Evolutionary conservation across 2,113 vertebrate species (phyloP).

Genomic region (Hippocampus barbouri): DNA sequence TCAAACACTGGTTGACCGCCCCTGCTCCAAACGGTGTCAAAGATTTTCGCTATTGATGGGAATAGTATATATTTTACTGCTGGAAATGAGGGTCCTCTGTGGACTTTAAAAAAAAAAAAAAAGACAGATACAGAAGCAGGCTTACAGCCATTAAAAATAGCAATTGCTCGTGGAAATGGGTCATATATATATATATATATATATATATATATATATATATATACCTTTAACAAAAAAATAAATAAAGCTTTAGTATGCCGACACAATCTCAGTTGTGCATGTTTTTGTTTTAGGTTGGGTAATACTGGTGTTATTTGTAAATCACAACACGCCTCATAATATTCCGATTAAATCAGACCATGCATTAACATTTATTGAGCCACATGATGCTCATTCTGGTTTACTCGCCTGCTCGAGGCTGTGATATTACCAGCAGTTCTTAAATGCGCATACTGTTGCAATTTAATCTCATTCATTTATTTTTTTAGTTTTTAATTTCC

Average conservation of each 20-base stretch:
- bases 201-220: too few species aligned
- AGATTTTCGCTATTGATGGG: too few species aligned
- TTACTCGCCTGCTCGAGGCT: slow-evolving; percentile 7
- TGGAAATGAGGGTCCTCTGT: too few species aligned
- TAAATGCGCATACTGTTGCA: slow-evolving; percentile 8
- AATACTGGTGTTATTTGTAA: neutral
- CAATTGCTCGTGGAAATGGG: too few species aligned
- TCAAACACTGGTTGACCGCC: too few species aligned
- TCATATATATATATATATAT: too few species aligned
- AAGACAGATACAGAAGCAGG: too few species aligned
- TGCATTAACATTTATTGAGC: slow-evolving; percentile 14
- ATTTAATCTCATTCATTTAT: neutral
- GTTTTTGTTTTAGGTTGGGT: neutral
- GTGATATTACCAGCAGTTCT: slow-evolving; percentile 19
- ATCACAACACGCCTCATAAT: slow-evolving; percentile 3
- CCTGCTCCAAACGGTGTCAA: too few species aligned
- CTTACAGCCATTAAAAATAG: too few species aligned
- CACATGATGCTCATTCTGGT: slow-evolving; percentile 16
- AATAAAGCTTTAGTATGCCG: neutral
- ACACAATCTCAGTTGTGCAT: neutral
- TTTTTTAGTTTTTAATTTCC: slow-evolving; percentile 13
- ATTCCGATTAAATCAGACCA: slow-evolving; percentile 14
- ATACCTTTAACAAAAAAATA: too few species aligned
- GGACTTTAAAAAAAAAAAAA: too few species aligned
- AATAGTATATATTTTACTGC: too few species aligned